Percentiles rank a stretch among this genome's conserved stretches.
phyloP scores from a whole-genome alignment of 2,113 vertebrate species.

The Toxotes jaculatrix region DNA sequence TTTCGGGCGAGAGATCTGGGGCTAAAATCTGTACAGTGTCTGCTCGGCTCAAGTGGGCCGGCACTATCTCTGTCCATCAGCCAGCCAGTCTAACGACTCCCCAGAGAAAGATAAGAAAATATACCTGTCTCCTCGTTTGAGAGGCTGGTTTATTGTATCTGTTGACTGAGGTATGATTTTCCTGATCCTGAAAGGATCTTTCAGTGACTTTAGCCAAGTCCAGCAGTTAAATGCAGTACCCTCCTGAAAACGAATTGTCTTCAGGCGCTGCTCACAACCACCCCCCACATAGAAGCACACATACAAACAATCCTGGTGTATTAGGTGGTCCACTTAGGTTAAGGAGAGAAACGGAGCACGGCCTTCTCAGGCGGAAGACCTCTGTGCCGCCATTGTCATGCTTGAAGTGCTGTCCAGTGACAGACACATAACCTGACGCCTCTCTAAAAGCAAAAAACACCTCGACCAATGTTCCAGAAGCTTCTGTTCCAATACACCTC shows the following conservation, averaged over 20 bases:
- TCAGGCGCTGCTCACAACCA: too few relatives aligned
- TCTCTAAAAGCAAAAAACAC: conserved; percentile 32
- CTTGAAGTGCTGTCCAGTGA: conserved; percentile 73
- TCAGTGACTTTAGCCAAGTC: too few relatives aligned
- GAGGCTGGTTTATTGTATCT: conserved; percentile 30
- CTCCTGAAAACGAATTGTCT: too few relatives aligned
- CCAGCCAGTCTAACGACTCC: conserved; percentile 49
- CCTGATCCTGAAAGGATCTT: too few relatives aligned
- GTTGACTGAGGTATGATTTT: conserved; percentile 16
- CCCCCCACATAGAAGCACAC: neutral
- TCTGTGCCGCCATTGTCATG: conserved; percentile 66
- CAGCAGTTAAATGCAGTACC: too few relatives aligned
- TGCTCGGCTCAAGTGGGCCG: conserved; percentile 43
- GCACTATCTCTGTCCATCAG: conserved; percentile 59
- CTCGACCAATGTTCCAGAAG: conserved; percentile 30
- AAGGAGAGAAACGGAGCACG: conserved; percentile 67
- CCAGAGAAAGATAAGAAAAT: neutral
- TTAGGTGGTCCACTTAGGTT: conserved; percentile 53
- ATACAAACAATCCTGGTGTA: conserved; percentile 17
- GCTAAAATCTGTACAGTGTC: neutral
- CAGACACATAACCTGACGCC: conserved; percentile 47
- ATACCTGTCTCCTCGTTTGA: conserved; percentile 15
- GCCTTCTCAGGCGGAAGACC: conserved; percentile 69
- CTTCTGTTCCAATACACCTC: conserved; percentile 58
- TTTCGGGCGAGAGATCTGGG: too few relatives aligned